Conservation (phyloP, 2,113 vertebrate genomes). For the Ctenomys sociabilis region DNA sequence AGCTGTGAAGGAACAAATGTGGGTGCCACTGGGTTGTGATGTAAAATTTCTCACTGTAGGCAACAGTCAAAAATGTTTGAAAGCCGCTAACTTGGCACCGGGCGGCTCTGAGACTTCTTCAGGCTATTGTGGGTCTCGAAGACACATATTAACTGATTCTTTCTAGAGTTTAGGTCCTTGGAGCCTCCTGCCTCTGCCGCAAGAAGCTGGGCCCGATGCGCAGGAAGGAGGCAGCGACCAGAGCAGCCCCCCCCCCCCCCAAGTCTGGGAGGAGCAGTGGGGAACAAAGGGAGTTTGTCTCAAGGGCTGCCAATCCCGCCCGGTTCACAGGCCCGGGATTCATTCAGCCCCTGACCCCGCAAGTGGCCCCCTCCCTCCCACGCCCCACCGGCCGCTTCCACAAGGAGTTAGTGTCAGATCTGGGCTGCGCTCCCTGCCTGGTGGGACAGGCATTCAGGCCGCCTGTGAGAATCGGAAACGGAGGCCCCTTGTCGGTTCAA, state of each 20-base stretch:
- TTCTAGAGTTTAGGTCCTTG: conserved; percentile 40
- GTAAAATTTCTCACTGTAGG: conserved; percentile 42
- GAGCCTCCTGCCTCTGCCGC: conserved; percentile 56
- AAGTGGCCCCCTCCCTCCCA: background rate
- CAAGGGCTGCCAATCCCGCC: conserved; percentile 49
- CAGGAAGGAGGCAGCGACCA: conserved; percentile 43
- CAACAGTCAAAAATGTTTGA: background rate
- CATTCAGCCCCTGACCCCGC: conserved; percentile 38
- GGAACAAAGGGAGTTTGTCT: conserved; percentile 75
- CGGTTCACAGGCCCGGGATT: conserved; percentile 32
- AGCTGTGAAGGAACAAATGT: background rate
- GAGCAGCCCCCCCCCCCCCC: conserved; percentile 60
- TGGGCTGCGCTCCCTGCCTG: conserved; percentile 77
- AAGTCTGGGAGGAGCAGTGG: conserved; percentile 41
- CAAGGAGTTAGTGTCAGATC: conserved; percentile 79
- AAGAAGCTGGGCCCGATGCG: conserved; percentile 58
- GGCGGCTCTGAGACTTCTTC: background rate
- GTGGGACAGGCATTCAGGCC: conserved; percentile 72
- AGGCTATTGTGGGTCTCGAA: background rate
- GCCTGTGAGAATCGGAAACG: conserved; percentile 80
- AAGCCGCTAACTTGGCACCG: background rate
- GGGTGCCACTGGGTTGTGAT: background rate
- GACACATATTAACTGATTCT: conserved; percentile 59
- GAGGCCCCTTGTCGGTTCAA: conserved; percentile 50
- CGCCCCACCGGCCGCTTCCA: conserved; percentile 67